Base-by-base conservation (phyloP, 2,888 invertebrate species). In the Julus scanicus region DNA sequence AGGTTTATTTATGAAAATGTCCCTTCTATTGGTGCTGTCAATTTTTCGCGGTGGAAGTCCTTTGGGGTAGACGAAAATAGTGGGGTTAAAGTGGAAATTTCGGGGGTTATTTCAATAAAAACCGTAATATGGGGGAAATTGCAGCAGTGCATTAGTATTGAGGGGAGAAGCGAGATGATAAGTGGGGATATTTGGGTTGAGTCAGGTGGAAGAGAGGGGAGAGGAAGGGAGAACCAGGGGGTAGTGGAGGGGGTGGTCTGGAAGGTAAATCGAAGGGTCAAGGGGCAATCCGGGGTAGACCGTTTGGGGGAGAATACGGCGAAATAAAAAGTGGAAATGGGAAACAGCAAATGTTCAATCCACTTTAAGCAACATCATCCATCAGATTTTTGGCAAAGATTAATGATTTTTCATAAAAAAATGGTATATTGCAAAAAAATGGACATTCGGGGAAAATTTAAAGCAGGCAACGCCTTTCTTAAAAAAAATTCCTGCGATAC, bases 341-440 rank as follows among this genome's bases (percentile, higher is more conserved):
- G 37, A 80, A 80, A 80, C 80, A 85, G 29, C 4, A 85, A 85
- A 85, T 85, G 29, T 29, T 49, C 49, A 85, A 85, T 85, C 85
- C 85, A 44, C 49, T 85, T 85, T 85, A 48, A 80, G 44, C 85
- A 85, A 85, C 85, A 85, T 85, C 85, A 85, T 85, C 85, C 85
- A 85, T 85, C 85, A 85, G 85, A 49, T 48, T 49, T 85, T 85
- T 85, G 80, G 80, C 80, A 80, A 80, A 80, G 80, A 80, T 80
- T 80, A 80, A 80, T 80, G 80, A 80, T 80, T 80, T 80, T 80
- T 80, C 80, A 80, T 37, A 29, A 39, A 80, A 80, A 71, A 71
- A 8, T 39, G 37, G 37, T 29, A 71, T 71, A 80, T 80, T 37
- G 80, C 37, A 80, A 80, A 80, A 80, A 80, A 80, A 80, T 37